These are phyloP conservation scores for Parauchenoglanis punctatus DNA, from an alignment of 2,797 vertebrate species.

Conservation along the genomic window DNA sequence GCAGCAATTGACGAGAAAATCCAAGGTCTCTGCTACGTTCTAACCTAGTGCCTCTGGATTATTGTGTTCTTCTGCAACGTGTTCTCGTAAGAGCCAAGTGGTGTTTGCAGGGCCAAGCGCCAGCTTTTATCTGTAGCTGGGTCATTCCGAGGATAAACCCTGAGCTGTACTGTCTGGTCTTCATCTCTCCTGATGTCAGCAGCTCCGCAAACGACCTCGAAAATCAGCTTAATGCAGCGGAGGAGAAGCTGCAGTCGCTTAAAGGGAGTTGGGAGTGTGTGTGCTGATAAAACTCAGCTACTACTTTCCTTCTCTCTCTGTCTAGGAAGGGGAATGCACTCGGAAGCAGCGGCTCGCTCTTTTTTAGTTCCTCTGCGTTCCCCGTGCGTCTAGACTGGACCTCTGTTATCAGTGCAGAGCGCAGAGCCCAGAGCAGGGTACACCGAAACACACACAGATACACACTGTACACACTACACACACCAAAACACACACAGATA, in stretches of 20 bases:
- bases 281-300: conserved; percentile 37
- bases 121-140: conserved; percentile 35
- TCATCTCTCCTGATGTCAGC: conserved; percentile 47
- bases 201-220: conserved; percentile 27
- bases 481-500: neutral
- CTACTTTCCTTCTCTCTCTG: conserved; percentile 13
- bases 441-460: neutral
- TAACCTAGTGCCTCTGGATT: too few species aligned
- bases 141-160: conserved; percentile 34
- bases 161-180: conserved; percentile 27
- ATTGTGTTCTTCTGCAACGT: too few species aligned
- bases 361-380: neutral
- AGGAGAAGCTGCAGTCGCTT: conserved; percentile 20
- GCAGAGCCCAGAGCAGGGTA: neutral
- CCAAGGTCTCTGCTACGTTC: neutral
- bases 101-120: neutral
- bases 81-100: neutral
- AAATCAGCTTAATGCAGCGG: neutral
- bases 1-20: neutral
- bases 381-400: conserved; percentile 24
- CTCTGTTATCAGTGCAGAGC: neutral
- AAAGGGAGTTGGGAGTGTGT: conserved; percentile 22
- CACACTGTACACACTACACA: neutral
- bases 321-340: neutral
- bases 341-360: conserved; percentile 7